Percentiles rank a stretch among this genome's conserved stretches.
These are phyloP conservation scores for Phengaris alcon DNA, from an alignment of 2,888 invertebrate species.

Conservation along the genomic window DNA sequence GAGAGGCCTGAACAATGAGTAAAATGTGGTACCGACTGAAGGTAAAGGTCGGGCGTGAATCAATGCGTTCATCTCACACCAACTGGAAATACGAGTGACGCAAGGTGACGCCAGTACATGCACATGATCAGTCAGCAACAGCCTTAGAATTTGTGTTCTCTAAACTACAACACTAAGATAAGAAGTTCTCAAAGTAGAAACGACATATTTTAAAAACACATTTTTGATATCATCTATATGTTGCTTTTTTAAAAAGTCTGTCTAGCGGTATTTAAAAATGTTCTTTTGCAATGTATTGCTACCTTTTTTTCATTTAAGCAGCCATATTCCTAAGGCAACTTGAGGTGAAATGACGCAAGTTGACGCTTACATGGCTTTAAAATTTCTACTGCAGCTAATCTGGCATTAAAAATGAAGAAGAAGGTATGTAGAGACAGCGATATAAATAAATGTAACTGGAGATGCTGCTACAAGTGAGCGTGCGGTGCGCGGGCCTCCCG, in stretches of 20 bases:
- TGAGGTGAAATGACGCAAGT: neutral
- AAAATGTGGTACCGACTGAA: constrained; percentile 34
- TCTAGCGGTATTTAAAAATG: no score
- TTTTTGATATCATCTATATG: neutral
- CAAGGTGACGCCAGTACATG: constrained; percentile 32
- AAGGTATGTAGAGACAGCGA: neutral
- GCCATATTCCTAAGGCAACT: no score
- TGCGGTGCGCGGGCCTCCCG: constrained; percentile 51
- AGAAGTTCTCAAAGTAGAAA: neutral
- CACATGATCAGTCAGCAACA: neutral
- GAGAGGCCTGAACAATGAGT: constrained; percentile 36
- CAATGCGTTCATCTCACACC: constrained; percentile 32
- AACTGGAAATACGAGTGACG: constrained; percentile 34
- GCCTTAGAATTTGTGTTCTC: neutral
- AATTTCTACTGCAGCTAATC: neutral
- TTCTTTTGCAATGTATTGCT: neutral
- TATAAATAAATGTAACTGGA: constrained; percentile 21
- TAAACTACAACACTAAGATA: neutral
- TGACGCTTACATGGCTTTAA: neutral
- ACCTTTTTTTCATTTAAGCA: neutral
- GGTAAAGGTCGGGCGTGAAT: constrained; percentile 50
- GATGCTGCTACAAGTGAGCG: constrained; percentile 39
- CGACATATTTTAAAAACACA: neutral
- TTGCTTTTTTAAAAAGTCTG: no score
- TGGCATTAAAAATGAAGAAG: constrained; percentile 2